These are phyloP conservation scores for Periophthalmus modestus DNA, from an alignment of 2,113 vertebrate genomes.

Conservation along the genomic window DNA sequence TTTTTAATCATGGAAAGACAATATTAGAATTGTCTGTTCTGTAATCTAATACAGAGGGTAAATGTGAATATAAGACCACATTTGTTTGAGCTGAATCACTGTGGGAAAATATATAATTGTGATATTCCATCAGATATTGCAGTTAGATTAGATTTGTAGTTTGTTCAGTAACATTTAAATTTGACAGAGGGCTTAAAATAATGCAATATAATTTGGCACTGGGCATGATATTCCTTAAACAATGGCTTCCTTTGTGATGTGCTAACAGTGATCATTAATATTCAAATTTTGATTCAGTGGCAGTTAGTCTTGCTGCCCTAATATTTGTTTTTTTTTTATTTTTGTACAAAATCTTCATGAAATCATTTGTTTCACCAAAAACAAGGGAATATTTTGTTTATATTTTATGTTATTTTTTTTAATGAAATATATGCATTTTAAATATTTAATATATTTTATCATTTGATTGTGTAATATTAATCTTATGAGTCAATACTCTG, in stretches of 20 bases:
- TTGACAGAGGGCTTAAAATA: neutral
- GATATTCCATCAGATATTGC: neutral
- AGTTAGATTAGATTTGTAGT: neutral
- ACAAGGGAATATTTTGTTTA: neutral
- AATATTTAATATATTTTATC: too few relatives aligned
- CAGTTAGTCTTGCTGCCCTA: too few relatives aligned
- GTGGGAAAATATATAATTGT: neutral
- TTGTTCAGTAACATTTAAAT: neutral
- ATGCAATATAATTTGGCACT: too few relatives aligned
- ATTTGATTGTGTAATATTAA: neutral
- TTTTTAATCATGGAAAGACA: slow-evolving; percentile 4
- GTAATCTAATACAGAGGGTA: neutral
- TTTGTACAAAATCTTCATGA: too few relatives aligned
- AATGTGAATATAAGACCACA: neutral
- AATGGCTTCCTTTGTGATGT: too few relatives aligned
- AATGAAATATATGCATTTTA: too few relatives aligned
- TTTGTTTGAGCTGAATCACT: neutral
- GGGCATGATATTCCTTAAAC: neutral
- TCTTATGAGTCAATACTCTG: neutral
- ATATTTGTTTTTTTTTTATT: too few relatives aligned
- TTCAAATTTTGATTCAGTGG: too few relatives aligned
- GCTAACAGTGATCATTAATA: too few relatives aligned
- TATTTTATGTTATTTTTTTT: neutral
- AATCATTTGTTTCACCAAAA: too few relatives aligned
- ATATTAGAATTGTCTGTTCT: neutral